Conservation (phyloP, 2,797 vertebrate species). For the Lutjanus campechanus region DNA sequence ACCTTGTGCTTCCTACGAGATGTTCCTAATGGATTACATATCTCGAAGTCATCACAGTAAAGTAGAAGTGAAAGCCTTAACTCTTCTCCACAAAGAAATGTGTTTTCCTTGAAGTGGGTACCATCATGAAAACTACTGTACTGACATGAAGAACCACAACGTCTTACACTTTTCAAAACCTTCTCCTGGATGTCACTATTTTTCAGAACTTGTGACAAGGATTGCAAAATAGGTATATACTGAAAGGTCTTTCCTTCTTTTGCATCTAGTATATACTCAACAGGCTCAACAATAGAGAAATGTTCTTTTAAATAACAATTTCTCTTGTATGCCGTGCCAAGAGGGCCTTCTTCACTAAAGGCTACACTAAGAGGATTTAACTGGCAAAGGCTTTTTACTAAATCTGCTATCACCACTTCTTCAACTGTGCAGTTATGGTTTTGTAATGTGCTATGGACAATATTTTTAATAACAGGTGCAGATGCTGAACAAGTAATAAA, state of each 20-base stretch:
- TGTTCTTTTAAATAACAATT: constrained; percentile 45
- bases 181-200: too few species aligned
- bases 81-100: constrained; percentile 6
- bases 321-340: constrained; percentile 51
- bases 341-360: constrained; percentile 47
- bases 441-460: constrained; percentile 41
- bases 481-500: too few species aligned
- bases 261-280: constrained; percentile 45
- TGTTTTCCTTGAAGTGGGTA: too few species aligned
- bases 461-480: too few species aligned
- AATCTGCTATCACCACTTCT: constrained; percentile 32
- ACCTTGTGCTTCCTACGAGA: constrained; percentile 52
- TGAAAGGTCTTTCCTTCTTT: constrained; percentile 37
- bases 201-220: constrained; percentile 22
- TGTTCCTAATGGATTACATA: constrained; percentile 50
- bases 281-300: constrained; percentile 49
- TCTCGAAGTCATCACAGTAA: constrained; percentile 54
- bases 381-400: constrained; percentile 53
- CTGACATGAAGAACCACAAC: too few species aligned
- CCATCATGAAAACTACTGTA: too few species aligned
- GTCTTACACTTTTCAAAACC: too few species aligned
- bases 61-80: constrained; percentile 26
- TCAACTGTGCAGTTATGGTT: constrained; percentile 55
- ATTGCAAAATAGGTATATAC: constrained; percentile 42
- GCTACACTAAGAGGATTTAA: constrained; percentile 59